Conservation (phyloP, 2,888 invertebrate species). For the Minunthozetes semirufus region DNA sequence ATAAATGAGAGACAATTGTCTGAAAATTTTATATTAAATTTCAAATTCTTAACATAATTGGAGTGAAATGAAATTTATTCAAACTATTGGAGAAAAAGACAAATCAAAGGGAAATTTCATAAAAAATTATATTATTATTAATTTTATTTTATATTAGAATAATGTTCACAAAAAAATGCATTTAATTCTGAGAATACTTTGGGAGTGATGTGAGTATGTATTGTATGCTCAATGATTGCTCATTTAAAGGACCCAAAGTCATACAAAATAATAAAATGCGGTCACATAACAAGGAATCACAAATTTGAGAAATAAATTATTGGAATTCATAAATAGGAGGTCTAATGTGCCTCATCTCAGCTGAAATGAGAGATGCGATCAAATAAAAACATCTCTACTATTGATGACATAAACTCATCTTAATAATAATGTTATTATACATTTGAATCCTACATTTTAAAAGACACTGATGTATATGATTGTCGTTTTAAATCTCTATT, state of each 20-base stretch:
- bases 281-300: background rate
- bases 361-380: background rate
- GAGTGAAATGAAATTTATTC: too few relatives aligned
- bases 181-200: background rate
- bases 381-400: background rate
- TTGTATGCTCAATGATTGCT: background rate
- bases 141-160: background rate
- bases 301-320: constrained; percentile 10
- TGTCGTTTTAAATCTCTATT: too few relatives aligned
- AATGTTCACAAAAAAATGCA: background rate
- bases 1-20: too few relatives aligned
- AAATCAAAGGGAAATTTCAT: background rate
- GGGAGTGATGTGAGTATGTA: background rate
- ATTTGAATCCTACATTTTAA: background rate
- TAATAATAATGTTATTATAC: background rate
- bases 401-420: background rate
- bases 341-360: background rate
- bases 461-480: too few relatives aligned
- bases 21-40: too few relatives aligned
- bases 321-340: background rate
- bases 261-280: constrained; percentile 11
- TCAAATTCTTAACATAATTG: too few relatives aligned
- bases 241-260: background rate
- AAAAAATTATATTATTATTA: background rate
- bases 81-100: background rate